Evolutionary conservation across 2,888 invertebrate species (phyloP).

Genomic region (Heliconius aoede): DNA sequence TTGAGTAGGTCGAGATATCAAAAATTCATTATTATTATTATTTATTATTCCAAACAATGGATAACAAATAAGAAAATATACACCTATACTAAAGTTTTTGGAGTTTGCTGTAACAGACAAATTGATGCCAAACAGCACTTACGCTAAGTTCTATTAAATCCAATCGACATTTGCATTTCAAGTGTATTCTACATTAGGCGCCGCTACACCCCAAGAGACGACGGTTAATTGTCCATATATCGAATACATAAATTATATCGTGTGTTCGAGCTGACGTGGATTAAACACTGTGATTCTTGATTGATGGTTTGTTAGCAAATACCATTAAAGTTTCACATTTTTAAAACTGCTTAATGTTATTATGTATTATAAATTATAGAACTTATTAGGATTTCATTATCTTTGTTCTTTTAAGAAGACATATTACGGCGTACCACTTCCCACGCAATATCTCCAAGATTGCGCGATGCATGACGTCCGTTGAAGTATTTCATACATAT

Average conservation of each 20-base stretch:
- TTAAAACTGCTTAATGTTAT: not conserved
- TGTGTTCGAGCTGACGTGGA: conserved; percentile 21
- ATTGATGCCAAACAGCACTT: no score
- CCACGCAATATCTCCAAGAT: no score
- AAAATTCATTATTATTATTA: no score
- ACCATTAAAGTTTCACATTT: conserved; percentile 5
- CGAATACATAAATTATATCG: conserved; percentile 12
- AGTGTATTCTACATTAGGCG: not conserved
- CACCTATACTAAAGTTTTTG: no score
- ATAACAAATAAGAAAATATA: no score
- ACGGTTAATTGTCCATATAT: conserved; percentile 19
- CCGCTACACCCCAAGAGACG: conserved; percentile 16
- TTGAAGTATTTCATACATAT: no score
- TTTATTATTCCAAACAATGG: no score
- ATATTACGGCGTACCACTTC: no score
- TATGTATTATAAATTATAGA: not conserved
- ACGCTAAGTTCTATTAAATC: not conserved
- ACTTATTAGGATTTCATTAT: no score
- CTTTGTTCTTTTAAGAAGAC: no score
- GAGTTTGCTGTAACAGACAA: not conserved
- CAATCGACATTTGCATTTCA: conserved; percentile 11
- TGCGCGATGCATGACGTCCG: no score
- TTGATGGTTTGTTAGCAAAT: conserved; percentile 15
- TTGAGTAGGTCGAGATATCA: no score
- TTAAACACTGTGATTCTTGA: conserved; percentile 17